These are phyloP conservation scores for Temnothorax ravouxi DNA, from an alignment of 2,888 invertebrate genomes.

Conservation along the genomic window DNA sequence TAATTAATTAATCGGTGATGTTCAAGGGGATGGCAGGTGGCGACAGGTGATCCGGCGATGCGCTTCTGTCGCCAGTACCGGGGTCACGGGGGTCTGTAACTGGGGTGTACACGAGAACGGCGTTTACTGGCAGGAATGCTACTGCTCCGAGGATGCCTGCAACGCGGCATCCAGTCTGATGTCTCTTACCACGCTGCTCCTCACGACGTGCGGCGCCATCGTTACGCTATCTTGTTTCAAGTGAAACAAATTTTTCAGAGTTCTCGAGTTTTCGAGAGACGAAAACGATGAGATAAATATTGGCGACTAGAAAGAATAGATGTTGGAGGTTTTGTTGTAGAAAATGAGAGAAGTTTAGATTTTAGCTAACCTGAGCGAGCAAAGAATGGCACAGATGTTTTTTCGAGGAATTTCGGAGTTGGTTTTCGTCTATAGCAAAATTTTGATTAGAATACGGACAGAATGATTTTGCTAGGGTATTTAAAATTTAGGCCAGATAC, in stretches of 20 bases:
- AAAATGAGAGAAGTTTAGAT: slow-evolving; percentile 5
- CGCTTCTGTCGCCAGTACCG: slow-evolving; percentile 96
- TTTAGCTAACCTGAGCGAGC: background rate
- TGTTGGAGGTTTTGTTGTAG: background rate
- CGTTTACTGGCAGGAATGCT: slow-evolving; percentile 98
- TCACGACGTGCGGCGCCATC: slow-evolving; percentile 38
- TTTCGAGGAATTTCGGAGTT: slow-evolving; percentile 16
- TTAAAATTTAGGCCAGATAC: background rate
- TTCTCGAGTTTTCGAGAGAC: background rate
- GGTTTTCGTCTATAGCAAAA: background rate
- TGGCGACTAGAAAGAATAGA: background rate
- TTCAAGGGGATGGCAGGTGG: slow-evolving; percentile 97
- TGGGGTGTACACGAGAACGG: slow-evolving; percentile 98
- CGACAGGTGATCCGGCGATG: slow-evolving; percentile 96
- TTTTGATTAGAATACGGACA: background rate
- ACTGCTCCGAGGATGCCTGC: slow-evolving; percentile 96
- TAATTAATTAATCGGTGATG: slow-evolving; percentile 31
- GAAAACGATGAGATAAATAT: slow-evolving; percentile 7
- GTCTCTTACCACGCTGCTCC: slow-evolving; percentile 55
- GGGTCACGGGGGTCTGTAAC: slow-evolving; percentile 97
- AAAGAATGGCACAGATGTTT: slow-evolving; percentile 14
- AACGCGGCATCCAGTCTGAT: slow-evolving; percentile 87
- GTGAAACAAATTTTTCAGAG: background rate
- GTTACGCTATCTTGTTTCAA: slow-evolving; percentile 34
- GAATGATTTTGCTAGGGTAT: background rate